Conservation (phyloP, 2,113 vertebrate genomes). For the Misgurnus mizolepis region DNA sequence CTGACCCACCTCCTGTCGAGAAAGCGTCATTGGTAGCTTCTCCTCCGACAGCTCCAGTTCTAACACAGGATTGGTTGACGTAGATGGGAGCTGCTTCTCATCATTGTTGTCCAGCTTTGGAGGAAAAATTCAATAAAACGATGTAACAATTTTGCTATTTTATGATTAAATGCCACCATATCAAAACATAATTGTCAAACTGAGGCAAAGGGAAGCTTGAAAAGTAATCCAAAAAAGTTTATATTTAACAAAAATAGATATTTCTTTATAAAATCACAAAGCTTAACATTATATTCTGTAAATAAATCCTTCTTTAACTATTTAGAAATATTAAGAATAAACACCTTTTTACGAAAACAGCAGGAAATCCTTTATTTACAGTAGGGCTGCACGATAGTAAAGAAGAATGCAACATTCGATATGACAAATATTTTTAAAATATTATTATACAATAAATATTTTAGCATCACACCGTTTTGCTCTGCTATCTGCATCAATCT, state of each 20-base stretch:
- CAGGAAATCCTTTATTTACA: background rate
- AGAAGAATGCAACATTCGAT: no score
- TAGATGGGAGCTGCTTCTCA: constrained; percentile 74
- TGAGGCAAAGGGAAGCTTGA: background rate
- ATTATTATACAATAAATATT: no score
- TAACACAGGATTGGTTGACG: constrained; percentile 86
- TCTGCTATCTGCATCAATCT: no score
- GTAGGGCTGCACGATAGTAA: no score
- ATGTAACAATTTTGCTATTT: background rate
- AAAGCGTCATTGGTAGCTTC: constrained; percentile 97
- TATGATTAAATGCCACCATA: background rate
- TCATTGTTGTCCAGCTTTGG: constrained; percentile 80
- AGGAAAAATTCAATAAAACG: constrained; percentile 3
- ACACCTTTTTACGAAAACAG: background rate
- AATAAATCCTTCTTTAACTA: background rate
- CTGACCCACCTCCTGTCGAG: constrained; percentile 88
- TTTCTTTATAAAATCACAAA: background rate
- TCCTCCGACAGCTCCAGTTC: constrained; percentile 93
- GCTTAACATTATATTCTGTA: background rate
- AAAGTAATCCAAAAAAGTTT: constrained; percentile 6
- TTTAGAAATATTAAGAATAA: background rate
- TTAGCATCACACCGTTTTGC: no score
- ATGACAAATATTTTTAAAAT: no score
- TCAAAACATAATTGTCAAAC: background rate
- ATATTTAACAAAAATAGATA: background rate